Conservation (phyloP, 1,140 invertebrate genomes). For the Hyphantria cunea region DNA sequence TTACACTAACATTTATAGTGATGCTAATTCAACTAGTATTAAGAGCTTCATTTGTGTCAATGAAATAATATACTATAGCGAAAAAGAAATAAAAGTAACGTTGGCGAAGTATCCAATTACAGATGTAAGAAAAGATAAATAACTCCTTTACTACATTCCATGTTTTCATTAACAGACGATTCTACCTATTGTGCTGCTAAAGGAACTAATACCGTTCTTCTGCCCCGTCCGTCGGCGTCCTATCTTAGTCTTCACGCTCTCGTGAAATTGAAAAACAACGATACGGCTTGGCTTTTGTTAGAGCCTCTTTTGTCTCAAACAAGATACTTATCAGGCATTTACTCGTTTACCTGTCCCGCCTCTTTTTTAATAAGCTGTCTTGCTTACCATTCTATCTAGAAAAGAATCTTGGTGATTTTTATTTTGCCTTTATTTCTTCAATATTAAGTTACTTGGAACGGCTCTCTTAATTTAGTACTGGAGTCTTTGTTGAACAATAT, state of each 20-base stretch:
- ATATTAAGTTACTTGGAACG: slow-evolving; percentile 30
- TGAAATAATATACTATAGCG: too few species aligned
- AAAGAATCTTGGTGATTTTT: slow-evolving; percentile 26
- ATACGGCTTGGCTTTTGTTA: slow-evolving; percentile 63
- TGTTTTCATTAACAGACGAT: slow-evolving; percentile 15
- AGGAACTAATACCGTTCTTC: slow-evolving; percentile 2
- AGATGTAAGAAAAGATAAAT: background rate
- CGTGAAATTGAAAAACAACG: slow-evolving; percentile 60
- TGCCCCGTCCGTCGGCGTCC: background rate
- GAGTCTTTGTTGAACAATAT: slow-evolving; percentile 3
- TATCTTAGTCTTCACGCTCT: slow-evolving; percentile 22
- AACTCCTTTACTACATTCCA: slow-evolving; percentile 2
- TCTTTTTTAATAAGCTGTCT: slow-evolving; percentile 54
- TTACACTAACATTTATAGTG: too few species aligned
- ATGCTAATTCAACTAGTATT: too few species aligned
- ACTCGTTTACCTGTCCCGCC: slow-evolving; percentile 67
- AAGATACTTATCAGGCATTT: slow-evolving; percentile 74
- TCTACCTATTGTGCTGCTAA: slow-evolving; percentile 10
- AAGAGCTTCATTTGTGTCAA: too few species aligned
- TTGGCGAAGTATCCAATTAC: too few species aligned
- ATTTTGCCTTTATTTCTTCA: slow-evolving; percentile 18
- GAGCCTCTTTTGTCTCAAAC: slow-evolving; percentile 68
- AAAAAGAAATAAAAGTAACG: too few species aligned
- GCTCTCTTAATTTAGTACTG: slow-evolving; percentile 11
- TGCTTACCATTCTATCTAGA: slow-evolving; percentile 34